Evolutionary conservation across 1,140 invertebrate genomes (phyloP).

Genomic region (Bombus sylvicola): DNA sequence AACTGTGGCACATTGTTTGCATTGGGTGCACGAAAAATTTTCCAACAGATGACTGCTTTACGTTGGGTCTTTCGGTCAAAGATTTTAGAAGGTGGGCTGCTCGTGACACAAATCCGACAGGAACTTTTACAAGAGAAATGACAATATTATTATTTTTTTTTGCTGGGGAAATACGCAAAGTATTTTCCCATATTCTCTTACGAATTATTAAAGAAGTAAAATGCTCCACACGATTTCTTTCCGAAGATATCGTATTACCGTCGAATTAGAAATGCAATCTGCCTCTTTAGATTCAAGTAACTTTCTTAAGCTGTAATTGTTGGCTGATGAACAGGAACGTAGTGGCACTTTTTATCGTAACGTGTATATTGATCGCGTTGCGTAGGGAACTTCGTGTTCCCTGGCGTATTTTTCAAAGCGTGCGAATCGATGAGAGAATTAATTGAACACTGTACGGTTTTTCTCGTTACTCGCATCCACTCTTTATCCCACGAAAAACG

Average conservation of each 20-base stretch:
- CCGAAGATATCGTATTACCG: too few species aligned
- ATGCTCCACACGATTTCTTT: accelerated
- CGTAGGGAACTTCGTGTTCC: not conserved
- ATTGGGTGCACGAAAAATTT: not conserved
- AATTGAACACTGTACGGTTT: not conserved
- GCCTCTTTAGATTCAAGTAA: not conserved
- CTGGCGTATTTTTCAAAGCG: not conserved
- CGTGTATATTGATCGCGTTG: not conserved
- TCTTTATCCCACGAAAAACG: not conserved
- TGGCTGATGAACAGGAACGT: not conserved
- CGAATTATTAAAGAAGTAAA: too few species aligned
- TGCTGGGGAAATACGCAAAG: not conserved
- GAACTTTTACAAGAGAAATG: not conserved
- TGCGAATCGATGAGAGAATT: not conserved
- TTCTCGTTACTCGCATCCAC: not conserved
- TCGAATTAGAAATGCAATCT: not conserved
- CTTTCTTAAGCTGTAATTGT: not conserved
- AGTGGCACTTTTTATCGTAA: not conserved
- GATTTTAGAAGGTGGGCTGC: not conserved
- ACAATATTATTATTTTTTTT: not conserved
- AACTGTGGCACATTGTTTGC: not conserved
- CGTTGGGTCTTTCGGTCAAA: too few species aligned
- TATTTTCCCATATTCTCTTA: not conserved
- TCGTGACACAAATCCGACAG: not conserved
- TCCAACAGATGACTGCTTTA: not conserved